Evolutionary conservation across 2,797 vertebrate species (phyloP).

Genomic region (Eulemur coronatus): DNA sequence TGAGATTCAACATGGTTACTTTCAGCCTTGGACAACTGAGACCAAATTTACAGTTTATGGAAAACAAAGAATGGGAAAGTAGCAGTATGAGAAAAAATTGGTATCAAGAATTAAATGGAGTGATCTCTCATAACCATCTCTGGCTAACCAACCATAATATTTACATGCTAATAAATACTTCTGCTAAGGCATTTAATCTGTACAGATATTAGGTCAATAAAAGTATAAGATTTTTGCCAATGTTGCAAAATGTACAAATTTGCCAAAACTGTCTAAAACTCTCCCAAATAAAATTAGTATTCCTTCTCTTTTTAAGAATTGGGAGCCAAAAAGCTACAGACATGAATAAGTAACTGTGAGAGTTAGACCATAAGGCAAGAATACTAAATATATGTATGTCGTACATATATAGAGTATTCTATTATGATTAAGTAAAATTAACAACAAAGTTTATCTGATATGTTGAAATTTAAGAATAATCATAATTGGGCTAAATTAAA

Average conservation of each 20-base stretch:
- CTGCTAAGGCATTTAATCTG: slow-evolving; percentile 1
- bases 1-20: slow-evolving; percentile 42
- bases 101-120: background rate
- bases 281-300: slow-evolving; percentile 6
- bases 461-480: slow-evolving; percentile 15
- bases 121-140: background rate
- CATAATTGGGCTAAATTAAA: background rate
- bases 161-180: slow-evolving; percentile 46
- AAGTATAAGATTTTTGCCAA: background rate
- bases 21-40: background rate
- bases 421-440: slow-evolving; percentile 33
- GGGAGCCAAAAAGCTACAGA: background rate
- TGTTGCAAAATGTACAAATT: background rate
- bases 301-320: background rate
- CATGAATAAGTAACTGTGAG: slow-evolving; percentile 27
- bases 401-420: background rate
- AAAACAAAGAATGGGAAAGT: slow-evolving; percentile 13
- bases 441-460: background rate
- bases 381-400: background rate
- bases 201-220: slow-evolving; percentile 1
- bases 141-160: slow-evolving; percentile 29
- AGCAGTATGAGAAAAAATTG: background rate
- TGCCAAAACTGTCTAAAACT: background rate
- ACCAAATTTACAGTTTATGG: background rate
- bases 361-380: background rate